Conservation (phyloP, 2,888 invertebrate species). For the Furcula furcula region DNA sequence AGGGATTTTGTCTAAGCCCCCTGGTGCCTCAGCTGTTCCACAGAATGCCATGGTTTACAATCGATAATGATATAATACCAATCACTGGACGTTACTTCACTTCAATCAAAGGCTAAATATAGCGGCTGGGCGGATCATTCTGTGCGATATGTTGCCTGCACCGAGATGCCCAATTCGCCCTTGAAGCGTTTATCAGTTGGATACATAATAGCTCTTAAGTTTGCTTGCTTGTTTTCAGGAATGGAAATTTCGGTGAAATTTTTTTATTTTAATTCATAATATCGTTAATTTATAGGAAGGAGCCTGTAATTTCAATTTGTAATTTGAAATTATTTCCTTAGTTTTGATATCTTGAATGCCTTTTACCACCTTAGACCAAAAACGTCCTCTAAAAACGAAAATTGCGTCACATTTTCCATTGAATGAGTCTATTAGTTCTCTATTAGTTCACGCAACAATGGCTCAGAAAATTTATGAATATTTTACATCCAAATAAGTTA, state of each 20-base stretch:
- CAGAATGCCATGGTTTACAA: slow-evolving; percentile 57
- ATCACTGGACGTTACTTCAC: slow-evolving; percentile 39
- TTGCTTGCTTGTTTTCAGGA: not conserved
- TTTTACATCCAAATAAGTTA: too few relatives aligned
- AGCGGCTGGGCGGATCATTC: not conserved
- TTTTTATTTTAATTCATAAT: not conserved
- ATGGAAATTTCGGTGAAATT: not conserved
- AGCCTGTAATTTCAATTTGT: too few relatives aligned
- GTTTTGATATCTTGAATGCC: too few relatives aligned
- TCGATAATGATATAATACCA: slow-evolving; percentile 65
- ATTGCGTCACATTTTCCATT: too few relatives aligned
- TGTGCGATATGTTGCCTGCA: slow-evolving; percentile 11
- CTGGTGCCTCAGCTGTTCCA: slow-evolving; percentile 68
- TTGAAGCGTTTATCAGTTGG: slow-evolving; percentile 22
- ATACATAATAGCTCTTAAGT: slow-evolving; percentile 10
- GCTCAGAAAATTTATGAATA: too few relatives aligned
- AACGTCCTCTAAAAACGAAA: too few relatives aligned
- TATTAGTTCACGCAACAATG: too few relatives aligned
- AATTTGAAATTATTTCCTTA: too few relatives aligned
- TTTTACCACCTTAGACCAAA: too few relatives aligned
- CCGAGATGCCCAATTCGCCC: slow-evolving; percentile 12
- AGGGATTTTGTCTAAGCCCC: too few relatives aligned
- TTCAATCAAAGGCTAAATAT: slow-evolving; percentile 1
- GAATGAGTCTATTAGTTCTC: too few relatives aligned
- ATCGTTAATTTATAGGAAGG: too few relatives aligned